Evolutionary conservation across 1,140 invertebrate species (phyloP).

Genomic region (Drosophila pectinifera): DNA sequence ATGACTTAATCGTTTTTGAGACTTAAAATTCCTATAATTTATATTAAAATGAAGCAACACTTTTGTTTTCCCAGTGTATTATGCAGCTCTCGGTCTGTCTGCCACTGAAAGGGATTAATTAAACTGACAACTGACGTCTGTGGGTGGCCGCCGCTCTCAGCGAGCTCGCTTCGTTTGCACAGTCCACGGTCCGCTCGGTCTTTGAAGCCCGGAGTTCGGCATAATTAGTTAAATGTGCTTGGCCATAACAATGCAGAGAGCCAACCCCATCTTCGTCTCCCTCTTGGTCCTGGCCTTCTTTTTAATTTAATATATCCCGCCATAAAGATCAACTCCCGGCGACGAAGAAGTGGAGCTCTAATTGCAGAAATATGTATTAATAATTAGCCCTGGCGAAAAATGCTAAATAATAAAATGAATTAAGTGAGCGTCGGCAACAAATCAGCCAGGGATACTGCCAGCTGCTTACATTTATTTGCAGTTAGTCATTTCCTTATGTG

Average conservation of each 20-base stretch:
- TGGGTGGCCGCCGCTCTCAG: conserved; percentile 29
- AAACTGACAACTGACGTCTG: conserved; percentile 69
- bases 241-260: conserved; percentile 64
- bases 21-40: no score
- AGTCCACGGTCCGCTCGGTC: conserved; percentile 32
- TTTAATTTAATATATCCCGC: conserved; percentile 44
- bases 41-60: no score
- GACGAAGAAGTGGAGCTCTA: conserved; percentile 17
- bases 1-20: no score
- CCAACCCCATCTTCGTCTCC: conserved; percentile 1
- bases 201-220: conserved; percentile 70
- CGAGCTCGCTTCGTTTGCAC: conserved; percentile 22
- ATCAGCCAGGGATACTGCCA: conserved; percentile 48
- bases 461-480: conserved; percentile 68
- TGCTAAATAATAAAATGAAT: conserved; percentile 73
- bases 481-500: conserved; percentile 64
- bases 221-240: conserved; percentile 83
- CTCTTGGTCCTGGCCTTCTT: conserved; percentile 24
- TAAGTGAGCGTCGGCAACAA: conserved; percentile 48
- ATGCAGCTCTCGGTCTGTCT: conserved; percentile 45
- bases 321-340: conserved; percentile 40
- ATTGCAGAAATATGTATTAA: conserved; percentile 39
- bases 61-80: neutral
- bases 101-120: conserved; percentile 76
- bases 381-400: conserved; percentile 51